Evolutionary conservation across 2,797 vertebrate genomes (phyloP), one percentile per base, ranked within the genome.

Genomic region (Poeciliopsis turneri): DNA sequence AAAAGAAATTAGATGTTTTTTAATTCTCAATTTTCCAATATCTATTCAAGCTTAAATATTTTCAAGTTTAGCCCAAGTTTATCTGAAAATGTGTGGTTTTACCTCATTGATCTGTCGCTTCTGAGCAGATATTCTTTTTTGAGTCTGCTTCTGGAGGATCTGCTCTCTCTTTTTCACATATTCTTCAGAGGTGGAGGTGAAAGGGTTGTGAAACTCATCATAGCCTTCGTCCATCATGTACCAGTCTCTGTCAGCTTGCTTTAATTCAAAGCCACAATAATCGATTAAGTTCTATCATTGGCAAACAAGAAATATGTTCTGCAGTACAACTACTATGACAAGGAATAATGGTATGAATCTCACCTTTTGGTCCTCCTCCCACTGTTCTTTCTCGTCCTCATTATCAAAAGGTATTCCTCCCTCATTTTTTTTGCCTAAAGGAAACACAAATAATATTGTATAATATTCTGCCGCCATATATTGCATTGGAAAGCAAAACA

Each of bases 221-320:
- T 96, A 99, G 15, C 98, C 98, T 88, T 99, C 98, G 0, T 99
- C 98, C 98, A 99, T 99, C 98, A 98, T 99, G 93, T 99, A 99
- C 98, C 98, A 99, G 78, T 99, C 98, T 88, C 98, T 95, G 93
- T 99, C 98, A 0, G 98, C 98, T 99, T 99, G 98, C 98, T 99
- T 91, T 7, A 85, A 83, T 83, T 76, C n/a, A 78, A n/a, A 23
- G 23, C 30, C 28, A 82, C n/a, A 75, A 70, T 46, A 3, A 81
- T 7, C 75, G 25, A 80, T 49, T 8, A 68, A 57, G 20, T 15
- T 9, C 5, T 1, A 3, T 36, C 1, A 20, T 3, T 13, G 55
- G 13, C 25, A 45, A 77, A 76, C 0, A 46, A 7, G 5, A 46
- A 4, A 33, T 2, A 41, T 1, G 23, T 53, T 77, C 16, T 39